Base-by-base conservation (phyloP, 37 sponge, comb jelly and placozoan species). In the Dysidea cf. avara region DNA sequence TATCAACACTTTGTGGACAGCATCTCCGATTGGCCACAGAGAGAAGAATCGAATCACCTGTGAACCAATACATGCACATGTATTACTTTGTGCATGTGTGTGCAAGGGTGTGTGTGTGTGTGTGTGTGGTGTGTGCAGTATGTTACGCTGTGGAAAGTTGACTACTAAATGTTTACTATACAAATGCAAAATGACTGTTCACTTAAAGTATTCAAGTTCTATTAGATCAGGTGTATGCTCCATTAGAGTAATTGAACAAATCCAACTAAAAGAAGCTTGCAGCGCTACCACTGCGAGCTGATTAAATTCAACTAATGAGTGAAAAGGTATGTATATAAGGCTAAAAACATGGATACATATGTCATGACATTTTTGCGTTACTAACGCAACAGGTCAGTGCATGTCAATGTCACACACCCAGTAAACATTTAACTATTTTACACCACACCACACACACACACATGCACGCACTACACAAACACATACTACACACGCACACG, bases 21-120 rank as follows among this genome's bases (percentile, higher is more conserved):
- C 20, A 13, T 75, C 80, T n/a, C 94, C 94, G 38, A 80, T 32
- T 16, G 94, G 94, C 90, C 94, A 89, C 53, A 93, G 70, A 2
- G 46, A 38, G 22, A 88, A 70, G 29, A 56, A 51, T 35, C 86
- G 82, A 64, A 88, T 21, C 31, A 89, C 43, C 94, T 93, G 64
- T 2, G 29, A 28, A 9, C 7, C 9, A 9, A 43, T 9, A 43
- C 9, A 43, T 43, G 5, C 5, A 43, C 9, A 9, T 5, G 46
- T 43, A 43, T 43, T 43, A 43, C 9, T n/a, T n/a, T n/a, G n/a
- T 49, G 16, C 16, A 49, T n/a, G n/a, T n/a, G n/a, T n/a, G n/a
- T n/a, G n/a, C n/a, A n/a, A n/a, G n/a, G n/a, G n/a, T n/a, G n/a
- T n/a, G n/a, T n/a, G n/a, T n/a, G n/a, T n/a, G n/a, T n/a, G n/a